These are phyloP conservation scores for Sialis fuliginosa DNA, from an alignment of 2,888 invertebrate genomes.

Conservation along the genomic window DNA sequence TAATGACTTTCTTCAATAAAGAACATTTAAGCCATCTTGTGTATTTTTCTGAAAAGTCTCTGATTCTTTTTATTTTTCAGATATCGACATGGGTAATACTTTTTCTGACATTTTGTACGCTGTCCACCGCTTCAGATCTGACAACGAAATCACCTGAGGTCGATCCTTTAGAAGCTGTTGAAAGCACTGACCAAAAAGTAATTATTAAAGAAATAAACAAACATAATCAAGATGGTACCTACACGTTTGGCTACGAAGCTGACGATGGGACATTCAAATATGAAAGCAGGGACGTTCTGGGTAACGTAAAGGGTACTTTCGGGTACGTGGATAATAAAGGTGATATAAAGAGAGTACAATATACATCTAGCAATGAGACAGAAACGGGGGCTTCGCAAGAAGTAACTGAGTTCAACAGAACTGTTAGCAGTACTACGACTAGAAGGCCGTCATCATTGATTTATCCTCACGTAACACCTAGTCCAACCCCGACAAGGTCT, in stretches of 20 bases:
- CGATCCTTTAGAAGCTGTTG: slow-evolving; percentile 38
- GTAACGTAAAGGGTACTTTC: slow-evolving; percentile 50
- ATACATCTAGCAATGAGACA: slow-evolving; percentile 28
- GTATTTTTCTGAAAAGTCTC: not conserved
- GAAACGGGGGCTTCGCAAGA: slow-evolving; percentile 24
- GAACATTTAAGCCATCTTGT: no score
- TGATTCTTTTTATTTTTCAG: slow-evolving; percentile 10
- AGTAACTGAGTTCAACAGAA: slow-evolving; percentile 21
- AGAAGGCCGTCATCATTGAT: slow-evolving; percentile 32
- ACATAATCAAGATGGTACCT: slow-evolving; percentile 67
- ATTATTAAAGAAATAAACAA: slow-evolving; percentile 68
- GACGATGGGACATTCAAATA: slow-evolving; percentile 76
- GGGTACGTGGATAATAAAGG: not conserved
- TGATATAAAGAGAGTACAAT: slow-evolving; percentile 18
- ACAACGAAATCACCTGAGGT: slow-evolving; percentile 19
- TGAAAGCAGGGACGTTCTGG: slow-evolving; percentile 60
- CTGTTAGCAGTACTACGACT: slow-evolving; percentile 32
- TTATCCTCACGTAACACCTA: slow-evolving; percentile 24
- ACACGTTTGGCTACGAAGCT: slow-evolving; percentile 71
- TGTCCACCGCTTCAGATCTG: slow-evolving; percentile 2
- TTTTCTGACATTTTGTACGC: slow-evolving; percentile 9
- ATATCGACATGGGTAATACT: slow-evolving; percentile 15
- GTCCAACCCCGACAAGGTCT: slow-evolving; percentile 35
- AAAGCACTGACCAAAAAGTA: slow-evolving; percentile 51
- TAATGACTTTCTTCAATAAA: no score